Percentiles rank a stretch among this genome's conserved stretches.
Conservation (phyloP, 2,113 vertebrate genomes). For the Halichoeres trimaculatus region DNA sequence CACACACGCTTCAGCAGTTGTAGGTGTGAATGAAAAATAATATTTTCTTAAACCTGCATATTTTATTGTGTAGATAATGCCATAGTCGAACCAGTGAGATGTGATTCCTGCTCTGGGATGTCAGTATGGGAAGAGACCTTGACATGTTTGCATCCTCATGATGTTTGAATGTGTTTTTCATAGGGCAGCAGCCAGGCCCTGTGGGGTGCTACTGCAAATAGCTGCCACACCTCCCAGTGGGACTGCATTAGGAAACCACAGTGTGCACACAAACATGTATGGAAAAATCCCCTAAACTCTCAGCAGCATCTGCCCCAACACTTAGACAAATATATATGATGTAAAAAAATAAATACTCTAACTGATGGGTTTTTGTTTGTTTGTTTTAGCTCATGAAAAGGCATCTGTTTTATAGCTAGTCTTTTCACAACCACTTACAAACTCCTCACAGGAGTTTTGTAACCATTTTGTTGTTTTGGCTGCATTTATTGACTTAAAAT, state of each 20-base stretch:
- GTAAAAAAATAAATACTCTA: not conserved
- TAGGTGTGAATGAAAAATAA: conserved; percentile 39
- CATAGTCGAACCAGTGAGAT: conserved; percentile 10
- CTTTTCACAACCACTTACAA: no score
- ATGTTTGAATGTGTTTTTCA: conserved; percentile 57
- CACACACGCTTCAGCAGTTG: not conserved
- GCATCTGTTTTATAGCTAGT: no score
- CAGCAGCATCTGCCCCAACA: conserved; percentile 29
- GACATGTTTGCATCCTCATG: conserved; percentile 43
- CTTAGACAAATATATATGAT: not conserved
- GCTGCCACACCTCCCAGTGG: conserved; percentile 56
- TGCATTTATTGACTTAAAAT: no score
- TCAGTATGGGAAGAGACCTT: conserved; percentile 27
- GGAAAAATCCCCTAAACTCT: not conserved
- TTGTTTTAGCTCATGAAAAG: no score
- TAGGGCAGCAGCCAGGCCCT: conserved; percentile 31
- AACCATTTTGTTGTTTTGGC: no score
- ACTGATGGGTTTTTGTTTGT: no score
- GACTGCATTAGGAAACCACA: conserved; percentile 36
- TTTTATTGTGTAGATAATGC: conserved; percentile 16
- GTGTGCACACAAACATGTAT: not conserved
- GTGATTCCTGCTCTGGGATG: not conserved
- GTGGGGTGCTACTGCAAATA: conserved; percentile 69
- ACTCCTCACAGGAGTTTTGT: no score
- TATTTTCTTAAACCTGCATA: conserved; percentile 19